Base-by-base conservation (phyloP, 2,888 invertebrate genomes). In the Quadriops clusia region DNA sequence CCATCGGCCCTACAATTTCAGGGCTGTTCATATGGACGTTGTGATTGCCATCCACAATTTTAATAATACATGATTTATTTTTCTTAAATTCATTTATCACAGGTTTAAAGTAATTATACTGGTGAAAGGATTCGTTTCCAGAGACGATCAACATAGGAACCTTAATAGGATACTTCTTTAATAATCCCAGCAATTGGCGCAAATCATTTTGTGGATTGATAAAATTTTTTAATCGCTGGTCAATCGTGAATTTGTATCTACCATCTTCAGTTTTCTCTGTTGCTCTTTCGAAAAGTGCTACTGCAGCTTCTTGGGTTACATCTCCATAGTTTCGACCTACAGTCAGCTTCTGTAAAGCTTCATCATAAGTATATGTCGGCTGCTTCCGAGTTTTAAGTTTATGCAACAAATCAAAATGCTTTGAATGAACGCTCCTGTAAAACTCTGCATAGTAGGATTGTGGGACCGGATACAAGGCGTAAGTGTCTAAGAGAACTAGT, bases 1-100 rank as follows among this genome's bases (percentile, higher is more conserved):
- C 39, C 23, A 46, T 24, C 2, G 51, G 49, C 1, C 62, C 61
- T 3, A 76, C 56, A 5, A 51, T 47, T 36, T 71, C 68, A 0
- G 77, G 74, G 39, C 65, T 46, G 5, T 66, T 68, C 22, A 68
- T 65, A 48, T 77, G 77, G 0, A 74, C 67, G 42, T 77, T 74
- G 39, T 77, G 77, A 20, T 61, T 58, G 0, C 76, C 77, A 0
- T 62, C 53, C 0, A 74, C 65, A 2, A 58, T 2, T 42, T 49
- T 32, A 37, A 56, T 32, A 3, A 21, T 39, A 32, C 54, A 46
- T 32, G 50, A 46, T 29, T 47, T 47, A 30, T 42, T 38, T 16
- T 45, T 46, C 28, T 44, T 44, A n/a, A 46, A 44, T 34, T 42
- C 34, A 14, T 38, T 43, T 27, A 47, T 36, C 36, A 46, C 39